phyloP scores from a whole-genome alignment of 92 coral and sea anemone species.

The Diadumene lineata region DNA sequence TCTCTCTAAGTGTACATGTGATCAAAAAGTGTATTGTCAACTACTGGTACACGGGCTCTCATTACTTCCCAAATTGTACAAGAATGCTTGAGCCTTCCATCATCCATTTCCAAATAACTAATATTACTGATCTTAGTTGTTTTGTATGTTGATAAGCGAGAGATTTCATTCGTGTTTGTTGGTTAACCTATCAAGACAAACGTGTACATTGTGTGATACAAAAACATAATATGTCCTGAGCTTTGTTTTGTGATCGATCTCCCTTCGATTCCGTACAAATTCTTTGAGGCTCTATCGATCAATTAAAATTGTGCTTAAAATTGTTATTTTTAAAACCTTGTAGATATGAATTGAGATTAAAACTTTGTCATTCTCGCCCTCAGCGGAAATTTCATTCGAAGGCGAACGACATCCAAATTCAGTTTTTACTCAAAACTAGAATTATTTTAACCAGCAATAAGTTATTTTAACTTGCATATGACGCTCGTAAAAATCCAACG shows the following conservation, averaged over 20 bases:
- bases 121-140: slow-evolving; percentile 6
- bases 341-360: slow-evolving; percentile 26
- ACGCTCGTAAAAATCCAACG: background rate
- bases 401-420: background rate
- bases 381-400: slow-evolving; percentile 21
- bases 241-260: background rate
- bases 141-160: background rate
- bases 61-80: background rate
- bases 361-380: background rate
- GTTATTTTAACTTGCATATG: no score
- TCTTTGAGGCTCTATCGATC: background rate
- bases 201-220: slow-evolving; percentile 18
- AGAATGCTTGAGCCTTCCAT: background rate
- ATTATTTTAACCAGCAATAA: no score
- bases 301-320: slow-evolving; percentile 10
- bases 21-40: slow-evolving; percentile 32
- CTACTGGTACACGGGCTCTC: slow-evolving; percentile 39
- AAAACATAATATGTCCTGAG: no score
- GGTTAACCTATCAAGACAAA: background rate
- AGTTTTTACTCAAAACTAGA: background rate
- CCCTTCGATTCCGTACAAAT: no score
- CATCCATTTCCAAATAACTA: background rate
- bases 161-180: background rate
- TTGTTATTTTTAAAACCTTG: slow-evolving; percentile 1
- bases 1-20: background rate